Evolutionary conservation across 2,888 invertebrate genomes (phyloP).

Genomic region (Horisme vitalbata): DNA sequence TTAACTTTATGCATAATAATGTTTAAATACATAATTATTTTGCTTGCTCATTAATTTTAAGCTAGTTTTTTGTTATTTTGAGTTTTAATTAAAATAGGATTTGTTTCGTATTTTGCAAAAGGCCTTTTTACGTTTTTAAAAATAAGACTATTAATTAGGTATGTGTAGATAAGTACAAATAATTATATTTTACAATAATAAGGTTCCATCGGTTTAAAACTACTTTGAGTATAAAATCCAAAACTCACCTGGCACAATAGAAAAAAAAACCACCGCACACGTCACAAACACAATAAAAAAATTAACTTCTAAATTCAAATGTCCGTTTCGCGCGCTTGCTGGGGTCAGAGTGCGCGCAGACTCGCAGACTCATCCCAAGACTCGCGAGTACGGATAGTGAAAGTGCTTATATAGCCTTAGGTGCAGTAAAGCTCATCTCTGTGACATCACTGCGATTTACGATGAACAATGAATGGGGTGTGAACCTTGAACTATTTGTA

Average conservation of each 20-base stretch:
- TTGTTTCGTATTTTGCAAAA: too few species aligned
- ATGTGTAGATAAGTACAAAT: neutral
- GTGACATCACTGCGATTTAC: constrained; percentile 55
- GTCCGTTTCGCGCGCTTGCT: constrained; percentile 48
- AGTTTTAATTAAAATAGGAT: too few species aligned
- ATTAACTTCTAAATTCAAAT: constrained; percentile 26
- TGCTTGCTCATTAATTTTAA: too few species aligned
- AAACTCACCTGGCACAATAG: constrained; percentile 64
- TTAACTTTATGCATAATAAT: too few species aligned
- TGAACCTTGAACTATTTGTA: constrained; percentile 26
- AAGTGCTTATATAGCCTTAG: constrained; percentile 79
- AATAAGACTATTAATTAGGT: too few species aligned
- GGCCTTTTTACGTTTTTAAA: too few species aligned
- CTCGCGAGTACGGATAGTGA: constrained; percentile 69
- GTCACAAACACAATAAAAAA: constrained; percentile 60
- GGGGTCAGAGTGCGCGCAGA: constrained; percentile 75
- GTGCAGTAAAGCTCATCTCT: constrained; percentile 51
- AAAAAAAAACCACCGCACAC: constrained; percentile 60
- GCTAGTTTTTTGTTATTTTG: too few species aligned
- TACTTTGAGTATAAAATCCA: constrained; percentile 13
- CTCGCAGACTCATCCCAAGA: constrained; percentile 65
- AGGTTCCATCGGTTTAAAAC: neutral
- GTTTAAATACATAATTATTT: too few species aligned
- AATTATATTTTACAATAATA: neutral
- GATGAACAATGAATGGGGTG: constrained; percentile 43